These are phyloP conservation scores for Pandion haliaetus DNA, from an alignment of 2,113 vertebrate species.

Conservation along the genomic window DNA sequence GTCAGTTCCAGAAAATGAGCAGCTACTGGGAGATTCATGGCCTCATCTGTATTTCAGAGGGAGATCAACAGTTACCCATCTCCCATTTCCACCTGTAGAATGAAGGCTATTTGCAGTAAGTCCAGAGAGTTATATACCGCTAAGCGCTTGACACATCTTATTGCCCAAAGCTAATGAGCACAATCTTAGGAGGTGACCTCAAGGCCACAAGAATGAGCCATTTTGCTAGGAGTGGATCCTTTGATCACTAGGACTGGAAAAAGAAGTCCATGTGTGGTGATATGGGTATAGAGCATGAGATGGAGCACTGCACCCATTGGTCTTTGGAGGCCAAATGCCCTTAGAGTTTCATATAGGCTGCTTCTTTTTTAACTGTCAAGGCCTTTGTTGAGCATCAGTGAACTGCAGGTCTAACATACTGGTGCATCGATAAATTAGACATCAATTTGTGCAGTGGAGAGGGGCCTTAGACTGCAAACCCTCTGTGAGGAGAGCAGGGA, in stretches of 20 bases:
- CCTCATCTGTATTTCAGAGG: not conserved
- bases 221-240: not conserved
- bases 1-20: not conserved
- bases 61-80: not conserved
- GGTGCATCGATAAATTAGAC: not conserved
- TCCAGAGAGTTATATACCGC: not conserved
- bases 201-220: not conserved
- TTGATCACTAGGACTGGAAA: not conserved
- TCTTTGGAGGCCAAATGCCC: not conserved
- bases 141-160: not conserved
- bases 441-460: not conserved
- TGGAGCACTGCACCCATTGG: not conserved
- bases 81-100: not conserved
- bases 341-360: not conserved
- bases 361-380: not conserved
- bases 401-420: not conserved
- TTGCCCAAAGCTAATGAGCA: not conserved
- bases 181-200: not conserved
- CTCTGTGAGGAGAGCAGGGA: not conserved
- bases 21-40: not conserved
- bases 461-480: not conserved
- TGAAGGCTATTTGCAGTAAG: not conserved
- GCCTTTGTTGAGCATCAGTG: not conserved
- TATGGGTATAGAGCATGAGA: not conserved
- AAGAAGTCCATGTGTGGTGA: not conserved